These are phyloP conservation scores for Teleogryllus occipitalis DNA, from an alignment of 1,140 invertebrate species.

Conservation along the genomic window DNA sequence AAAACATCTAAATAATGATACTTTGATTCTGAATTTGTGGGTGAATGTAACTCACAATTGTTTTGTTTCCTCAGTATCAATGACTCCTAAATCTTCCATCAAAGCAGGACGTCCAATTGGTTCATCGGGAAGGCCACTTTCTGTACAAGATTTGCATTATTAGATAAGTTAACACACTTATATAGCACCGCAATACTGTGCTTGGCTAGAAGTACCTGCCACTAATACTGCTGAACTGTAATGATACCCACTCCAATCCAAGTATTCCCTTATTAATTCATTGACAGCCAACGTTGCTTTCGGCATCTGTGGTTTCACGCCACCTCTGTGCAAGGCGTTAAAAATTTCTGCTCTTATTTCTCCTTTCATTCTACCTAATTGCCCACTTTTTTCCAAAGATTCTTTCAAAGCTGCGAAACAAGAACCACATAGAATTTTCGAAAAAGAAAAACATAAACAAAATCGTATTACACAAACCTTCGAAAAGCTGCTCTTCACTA, in stretches of 20 bases:
- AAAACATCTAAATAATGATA: background rate
- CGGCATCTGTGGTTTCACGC: conserved; percentile 28
- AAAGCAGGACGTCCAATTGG: conserved; percentile 34
- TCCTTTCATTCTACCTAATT: conserved; percentile 37
- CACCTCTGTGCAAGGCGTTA: conserved; percentile 33
- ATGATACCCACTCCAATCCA: conserved; percentile 42
- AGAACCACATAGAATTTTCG: too few species aligned
- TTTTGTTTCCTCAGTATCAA: conserved; percentile 33
- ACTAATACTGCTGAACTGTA: conserved; percentile 36
- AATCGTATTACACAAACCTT: background rate
- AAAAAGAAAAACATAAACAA: conserved; percentile 8
- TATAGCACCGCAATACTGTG: background rate
- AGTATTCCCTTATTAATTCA: conserved; percentile 40
- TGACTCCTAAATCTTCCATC: conserved; percentile 33
- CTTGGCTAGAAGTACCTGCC: conserved; percentile 31
- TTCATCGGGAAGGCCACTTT: conserved; percentile 36
- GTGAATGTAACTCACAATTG: conserved; percentile 35
- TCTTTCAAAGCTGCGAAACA: conserved; percentile 35
- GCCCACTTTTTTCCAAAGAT: conserved; percentile 37
- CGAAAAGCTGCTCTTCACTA: background rate
- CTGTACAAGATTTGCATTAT: conserved; percentile 28
- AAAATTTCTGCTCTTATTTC: conserved; percentile 39
- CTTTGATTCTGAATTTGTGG: conserved; percentile 10
- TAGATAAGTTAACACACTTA: background rate
- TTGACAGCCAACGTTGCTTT: conserved; percentile 37